Conservation (phyloP, 2,113 vertebrate genomes). For the Pollachius pollachius region DNA sequence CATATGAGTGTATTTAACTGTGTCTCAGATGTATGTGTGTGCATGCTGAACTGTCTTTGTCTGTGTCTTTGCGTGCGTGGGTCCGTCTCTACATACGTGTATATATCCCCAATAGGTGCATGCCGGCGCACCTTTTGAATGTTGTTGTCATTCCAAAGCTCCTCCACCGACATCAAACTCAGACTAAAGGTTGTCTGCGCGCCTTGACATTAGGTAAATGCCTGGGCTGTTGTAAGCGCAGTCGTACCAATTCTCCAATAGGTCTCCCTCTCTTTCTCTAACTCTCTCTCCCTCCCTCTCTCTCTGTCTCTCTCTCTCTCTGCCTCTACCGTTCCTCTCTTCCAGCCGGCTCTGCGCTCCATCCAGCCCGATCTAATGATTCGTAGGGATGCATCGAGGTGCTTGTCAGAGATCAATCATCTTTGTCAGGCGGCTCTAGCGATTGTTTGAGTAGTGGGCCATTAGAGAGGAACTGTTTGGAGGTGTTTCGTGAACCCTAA, state of each 20-base stretch:
- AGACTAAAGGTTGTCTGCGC: conserved; percentile 71
- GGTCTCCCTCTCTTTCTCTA: conserved; percentile 56
- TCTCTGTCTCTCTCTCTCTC: conserved; percentile 37
- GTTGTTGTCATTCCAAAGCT: conserved; percentile 65
- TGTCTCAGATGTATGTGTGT: neutral
- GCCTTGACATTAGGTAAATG: conserved; percentile 74
- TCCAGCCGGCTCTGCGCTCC: conserved; percentile 36
- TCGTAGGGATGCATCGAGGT: conserved; percentile 74
- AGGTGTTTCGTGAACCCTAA: conserved; percentile 80
- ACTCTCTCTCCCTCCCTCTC: conserved; percentile 25
- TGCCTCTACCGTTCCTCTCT: conserved; percentile 36
- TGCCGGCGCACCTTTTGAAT: conserved; percentile 20
- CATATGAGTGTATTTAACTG: neutral
- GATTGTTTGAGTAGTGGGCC: conserved; percentile 79
- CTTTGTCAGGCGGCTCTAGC: conserved; percentile 74
- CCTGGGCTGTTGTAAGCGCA: conserved; percentile 65
- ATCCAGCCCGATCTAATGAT: conserved; percentile 76
- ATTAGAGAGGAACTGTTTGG: conserved; percentile 81
- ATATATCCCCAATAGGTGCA: neutral
- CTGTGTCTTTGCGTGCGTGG: too few relatives aligned
- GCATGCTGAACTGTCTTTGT: neutral
- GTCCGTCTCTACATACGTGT: too few relatives aligned
- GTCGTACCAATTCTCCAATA: conserved; percentile 70
- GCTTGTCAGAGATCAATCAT: conserved; percentile 82
- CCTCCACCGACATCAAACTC: conserved; percentile 59